phyloP scores from a whole-genome alignment of 2,888 invertebrate genomes.

The Agriopis marginaria region DNA sequence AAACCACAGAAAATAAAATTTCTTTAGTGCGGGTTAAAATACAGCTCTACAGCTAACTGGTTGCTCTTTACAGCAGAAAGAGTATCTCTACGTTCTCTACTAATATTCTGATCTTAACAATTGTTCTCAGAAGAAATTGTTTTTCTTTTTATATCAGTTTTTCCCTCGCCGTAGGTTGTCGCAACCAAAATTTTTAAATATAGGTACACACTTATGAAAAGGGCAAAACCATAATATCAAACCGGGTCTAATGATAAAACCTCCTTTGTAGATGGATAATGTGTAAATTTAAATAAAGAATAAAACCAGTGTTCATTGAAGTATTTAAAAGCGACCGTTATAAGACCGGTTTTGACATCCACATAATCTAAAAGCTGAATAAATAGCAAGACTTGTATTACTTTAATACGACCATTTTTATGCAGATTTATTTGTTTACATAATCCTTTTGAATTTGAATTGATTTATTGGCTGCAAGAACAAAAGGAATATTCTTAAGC shows the following conservation, averaged over 20 bases:
- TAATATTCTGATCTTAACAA: too few relatives aligned
- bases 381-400: too few relatives aligned
- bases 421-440: background rate
- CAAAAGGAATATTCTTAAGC: background rate
- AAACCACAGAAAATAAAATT: too few relatives aligned
- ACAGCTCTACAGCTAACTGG: too few relatives aligned
- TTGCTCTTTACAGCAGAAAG: too few relatives aligned
- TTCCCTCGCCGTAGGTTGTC: too few relatives aligned
- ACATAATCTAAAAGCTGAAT: slow-evolving; percentile 41
- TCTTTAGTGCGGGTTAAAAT: too few relatives aligned
- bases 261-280: slow-evolving; percentile 66
- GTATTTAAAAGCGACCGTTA: slow-evolving; percentile 59
- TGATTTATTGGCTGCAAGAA: background rate
- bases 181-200: background rate
- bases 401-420: background rate
- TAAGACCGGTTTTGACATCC: slow-evolving; percentile 48
- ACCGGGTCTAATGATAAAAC: slow-evolving; percentile 57
- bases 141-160: too few relatives aligned
- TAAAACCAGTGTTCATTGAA: slow-evolving; percentile 68
- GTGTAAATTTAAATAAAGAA: slow-evolving; percentile 67
- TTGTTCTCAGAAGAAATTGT: too few relatives aligned
- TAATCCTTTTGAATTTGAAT: background rate
- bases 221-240: slow-evolving; percentile 47
- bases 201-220: too few relatives aligned
- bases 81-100: too few relatives aligned